Evolutionary conservation across 2,113 vertebrate species (phyloP), one percentile per base, ranked within the genome.

Genomic region (Paralichthys olivaceus): DNA sequence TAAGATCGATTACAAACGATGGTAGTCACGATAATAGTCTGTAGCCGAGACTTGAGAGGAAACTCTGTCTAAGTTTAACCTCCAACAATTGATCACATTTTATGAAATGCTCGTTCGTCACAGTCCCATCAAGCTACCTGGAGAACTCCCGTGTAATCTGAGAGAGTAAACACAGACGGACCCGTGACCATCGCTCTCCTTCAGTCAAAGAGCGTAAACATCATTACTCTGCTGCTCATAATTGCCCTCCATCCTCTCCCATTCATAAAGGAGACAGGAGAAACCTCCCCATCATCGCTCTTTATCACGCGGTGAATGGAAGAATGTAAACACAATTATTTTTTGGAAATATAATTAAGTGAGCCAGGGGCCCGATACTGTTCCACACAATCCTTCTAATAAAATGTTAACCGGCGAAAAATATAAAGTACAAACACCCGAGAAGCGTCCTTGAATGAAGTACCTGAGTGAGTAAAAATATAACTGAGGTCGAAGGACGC

Each of bases 201-300:
- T 61, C 26, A 47, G n/a, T 69, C 34, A 57, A 22, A n/a, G 17
- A 56, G 29, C 7, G 77, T 28, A 62, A 73, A 68, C 77, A 74
- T 43, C 49, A 51, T 80, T 57, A 68, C 34, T 56, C 34, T 61
- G 25, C 69, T 5, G 14, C 34, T 59, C 2, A 63, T 64, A 28
- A 64, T 13, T 28, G 15, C 59, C 0, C 26, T 22, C 15, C 34
- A 15, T 23, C 2, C 20, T 40, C 25, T 63, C 19, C 32, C 7
- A 2, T 72, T 80, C 57, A 56, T 15, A 14, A 15, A 40, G 1
- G 0, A 49, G 56, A 23, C 26, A 2, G 5, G 26, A 15, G 5
- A 34, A 66, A 32, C 14, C 25, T 29, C 43, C 34, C 34, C 37
- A 26, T 67, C 20, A 14, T 60, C 2, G 1, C 34, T 29, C 19